Base-by-base conservation (phyloP, 2,888 invertebrate genomes). In the Tetramorium bicarinatum region DNA sequence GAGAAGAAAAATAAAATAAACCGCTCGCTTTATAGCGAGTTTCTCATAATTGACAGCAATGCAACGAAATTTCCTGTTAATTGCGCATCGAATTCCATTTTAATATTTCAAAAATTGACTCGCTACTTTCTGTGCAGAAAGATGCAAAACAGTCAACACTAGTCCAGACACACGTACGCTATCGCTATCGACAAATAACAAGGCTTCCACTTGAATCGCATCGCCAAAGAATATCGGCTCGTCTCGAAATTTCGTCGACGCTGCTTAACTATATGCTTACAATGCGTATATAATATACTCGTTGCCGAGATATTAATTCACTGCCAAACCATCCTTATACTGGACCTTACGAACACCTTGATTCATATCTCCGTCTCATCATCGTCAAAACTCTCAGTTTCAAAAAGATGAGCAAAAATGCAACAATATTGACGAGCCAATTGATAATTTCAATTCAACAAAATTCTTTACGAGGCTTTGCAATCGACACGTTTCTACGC, bases 251-350 rank as follows among this genome's bases (percentile, higher is more conserved):
- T 29, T 52, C 29, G 44, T 56, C 6, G 8, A 54, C 54, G 56
- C 29, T 29, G 56, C 44, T 54, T 62, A 21, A 66, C 75, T 75
- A 82, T 34, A 82, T 34, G 83, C 82, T 87, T 87, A 61, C 69
- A 62, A 18, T 85, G 64, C 66, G 56, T 64, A 44, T 6, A 29
- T 67, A 41, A 54, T 52, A 54, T 34, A 66, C 41, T 52, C 56
- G 13, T 77, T 84, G 82, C 75, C 82, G 69, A 89, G 69, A 89
- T 72, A 69, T 89, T 71, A 77, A 87, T 84, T 67, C 90, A 89
- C 90, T 90, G 90, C 87, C 90, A 86, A 84, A 69, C 71, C 81
- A 85, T 76, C 79, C 86, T 81, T 54, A 38, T 80, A 83, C 67
- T 49, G 72, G 62, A 84, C 56, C 47, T 75, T 74, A 29, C 61